Evolutionary conservation across 2,113 vertebrate genomes (phyloP), one percentile per base, ranked within the genome.

Genomic region (Silurus glanis): DNA sequence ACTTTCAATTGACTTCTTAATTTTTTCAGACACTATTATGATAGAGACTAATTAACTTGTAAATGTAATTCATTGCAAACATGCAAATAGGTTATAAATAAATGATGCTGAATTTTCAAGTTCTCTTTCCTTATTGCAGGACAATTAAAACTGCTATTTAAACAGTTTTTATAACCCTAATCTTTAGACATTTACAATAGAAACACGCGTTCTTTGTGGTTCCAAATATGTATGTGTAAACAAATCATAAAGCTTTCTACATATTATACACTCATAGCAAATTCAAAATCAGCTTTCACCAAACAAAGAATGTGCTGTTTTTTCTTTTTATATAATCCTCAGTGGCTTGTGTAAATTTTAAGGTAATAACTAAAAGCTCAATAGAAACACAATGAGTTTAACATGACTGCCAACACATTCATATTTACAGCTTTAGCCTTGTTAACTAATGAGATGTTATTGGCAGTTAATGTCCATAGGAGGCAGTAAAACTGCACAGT

Each of bases 401-500:
- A 82, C 37, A 14, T 37, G 74, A 21, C 62, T 59, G 25, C 85
- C 62, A 72, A 59, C 55, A 5, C n/a, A 51, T 28, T 76, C 64
- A 64, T 53, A 21, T 62, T 75, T 61, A 75, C 37, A 56, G 72
- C n/a, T 85, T 61, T 75, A 37, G 64, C 37, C 80, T 76, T 83
- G 80, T 67, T 58, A 56, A 61, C 67, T 51, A 69, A 37, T 85
- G 56, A 55, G 55, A 59, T 82, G 74, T 83, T 79, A 85, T 81
- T 49, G 87, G 79, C 61, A 28, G n/a, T 74, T 58, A 71, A 84
- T 78, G 81, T 80, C 84, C 69, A 82, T 55, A 55, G 66, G 80
- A 83, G 49, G 51, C 84, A 55, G 78, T 86, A 87, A 88, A 91
- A 85, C 69, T 12, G 55, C 47, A 79, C 74, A 64, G 55, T n/a